Evolutionary conservation across 53 echinoderm and acorn worm genomes (phyloP).

Genomic region (Echinarachnius parma): DNA sequence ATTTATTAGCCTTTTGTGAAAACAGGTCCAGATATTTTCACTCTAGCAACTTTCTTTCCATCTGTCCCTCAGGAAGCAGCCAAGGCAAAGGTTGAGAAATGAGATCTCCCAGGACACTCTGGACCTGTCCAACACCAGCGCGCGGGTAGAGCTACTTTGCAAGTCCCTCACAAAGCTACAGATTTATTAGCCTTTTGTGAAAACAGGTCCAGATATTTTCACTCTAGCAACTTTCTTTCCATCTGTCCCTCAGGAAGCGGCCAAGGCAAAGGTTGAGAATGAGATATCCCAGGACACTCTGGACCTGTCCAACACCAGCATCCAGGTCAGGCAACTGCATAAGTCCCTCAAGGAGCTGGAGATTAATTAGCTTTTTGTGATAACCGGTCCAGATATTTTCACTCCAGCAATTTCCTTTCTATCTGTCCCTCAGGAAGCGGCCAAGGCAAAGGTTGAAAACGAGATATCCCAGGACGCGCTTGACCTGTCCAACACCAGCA

Average conservation of each 20-base stretch:
- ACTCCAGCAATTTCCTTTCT: not conserved
- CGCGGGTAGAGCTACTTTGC: conserved; percentile 82
- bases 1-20: too few relatives aligned
- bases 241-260: conserved; percentile 67
- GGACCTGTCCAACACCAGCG: conserved; percentile 85
- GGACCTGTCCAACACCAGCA: conserved; percentile 86
- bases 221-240: not conserved
- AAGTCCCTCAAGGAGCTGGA: conserved; percentile 75
- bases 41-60: not conserved
- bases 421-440: conserved; percentile 67
- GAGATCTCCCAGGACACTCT: conserved; percentile 88
- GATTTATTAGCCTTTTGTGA: too few relatives aligned
- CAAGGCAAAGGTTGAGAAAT: conserved; percentile 93
- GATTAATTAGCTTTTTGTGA: too few relatives aligned
- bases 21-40: too few relatives aligned
- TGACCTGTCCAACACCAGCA: conserved; percentile 86
- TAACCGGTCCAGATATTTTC: too few relatives aligned
- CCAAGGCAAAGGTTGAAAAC: conserved; percentile 92
- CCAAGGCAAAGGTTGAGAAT: conserved; percentile 92
- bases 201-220: too few relatives aligned
- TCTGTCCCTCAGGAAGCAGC: conserved; percentile 68
- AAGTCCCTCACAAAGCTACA: too few relatives aligned
- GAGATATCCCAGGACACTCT: conserved; percentile 88
- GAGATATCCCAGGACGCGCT: conserved; percentile 88
- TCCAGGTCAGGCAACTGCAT: conserved; percentile 76